These are phyloP conservation scores for Channa argus DNA, from an alignment of 2,113 vertebrate genomes.

Conservation along the genomic window DNA sequence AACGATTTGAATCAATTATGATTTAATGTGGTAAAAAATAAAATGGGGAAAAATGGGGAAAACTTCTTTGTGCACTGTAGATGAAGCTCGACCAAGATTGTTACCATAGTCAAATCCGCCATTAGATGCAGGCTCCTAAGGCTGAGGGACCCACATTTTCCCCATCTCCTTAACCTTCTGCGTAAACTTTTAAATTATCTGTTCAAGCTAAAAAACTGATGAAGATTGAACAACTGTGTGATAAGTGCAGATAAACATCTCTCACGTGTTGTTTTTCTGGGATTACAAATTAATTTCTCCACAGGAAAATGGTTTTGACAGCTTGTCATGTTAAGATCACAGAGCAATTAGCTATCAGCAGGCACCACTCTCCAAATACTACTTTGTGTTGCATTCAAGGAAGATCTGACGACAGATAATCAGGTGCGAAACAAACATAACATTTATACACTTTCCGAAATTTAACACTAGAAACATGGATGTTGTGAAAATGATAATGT, in stretches of 20 bases:
- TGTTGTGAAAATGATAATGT: no score
- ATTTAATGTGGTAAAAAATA: no score
- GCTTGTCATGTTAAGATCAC: constrained; percentile 56
- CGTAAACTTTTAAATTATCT: not conserved
- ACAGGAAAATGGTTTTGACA: constrained; percentile 37
- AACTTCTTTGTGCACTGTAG: no score
- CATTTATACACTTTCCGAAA: no score
- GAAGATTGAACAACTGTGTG: not conserved
- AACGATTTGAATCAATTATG: no score
- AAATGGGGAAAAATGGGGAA: no score
- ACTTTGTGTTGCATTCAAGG: constrained; percentile 26
- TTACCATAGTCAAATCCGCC: no score
- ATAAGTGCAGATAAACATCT: constrained; percentile 11
- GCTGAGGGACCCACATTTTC: no score
- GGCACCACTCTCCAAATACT: constrained; percentile 7
- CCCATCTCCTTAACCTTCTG: not conserved
- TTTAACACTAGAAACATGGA: no score
- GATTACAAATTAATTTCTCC: constrained; percentile 21
- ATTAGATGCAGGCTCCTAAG: no score
- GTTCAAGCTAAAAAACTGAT: not conserved
- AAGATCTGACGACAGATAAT: not conserved
- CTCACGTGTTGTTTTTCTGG: not conserved
- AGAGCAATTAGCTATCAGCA: constrained; percentile 50
- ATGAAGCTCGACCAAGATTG: no score
- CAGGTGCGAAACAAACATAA: no score